phyloP scores from a whole-genome alignment of 2,888 invertebrate genomes.

The Eristalinus sepulchralis region DNA sequence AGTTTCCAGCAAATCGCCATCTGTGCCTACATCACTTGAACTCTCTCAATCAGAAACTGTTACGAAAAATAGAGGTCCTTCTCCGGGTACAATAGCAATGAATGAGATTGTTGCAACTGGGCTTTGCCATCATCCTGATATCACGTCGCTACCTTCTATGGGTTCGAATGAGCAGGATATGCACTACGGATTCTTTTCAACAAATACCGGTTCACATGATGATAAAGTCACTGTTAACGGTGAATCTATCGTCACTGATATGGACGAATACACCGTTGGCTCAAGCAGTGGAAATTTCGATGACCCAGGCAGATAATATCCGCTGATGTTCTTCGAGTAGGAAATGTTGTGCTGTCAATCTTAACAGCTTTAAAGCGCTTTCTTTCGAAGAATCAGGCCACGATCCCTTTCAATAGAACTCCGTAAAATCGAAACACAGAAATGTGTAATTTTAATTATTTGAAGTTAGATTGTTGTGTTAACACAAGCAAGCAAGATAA shows the following conservation, averaged over 20 bases:
- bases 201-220: slow-evolving; percentile 25
- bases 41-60: slow-evolving; percentile 87
- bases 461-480: not conserved
- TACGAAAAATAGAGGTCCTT: slow-evolving; percentile 80
- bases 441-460: not conserved
- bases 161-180: slow-evolving; percentile 42
- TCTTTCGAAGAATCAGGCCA: slow-evolving; percentile 45
- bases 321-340: slow-evolving; percentile 70
- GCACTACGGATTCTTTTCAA: slow-evolving; percentile 51
- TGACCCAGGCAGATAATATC: slow-evolving; percentile 73
- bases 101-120: slow-evolving; percentile 67
- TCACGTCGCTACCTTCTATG: slow-evolving; percentile 52
- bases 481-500: not conserved
- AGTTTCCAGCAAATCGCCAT: slow-evolving; percentile 81
- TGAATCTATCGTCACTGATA: slow-evolving; percentile 49
- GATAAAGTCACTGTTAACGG: slow-evolving; percentile 31
- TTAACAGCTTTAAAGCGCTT: slow-evolving; percentile 3
- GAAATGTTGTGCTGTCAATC: slow-evolving; percentile 11
- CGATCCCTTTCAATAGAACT: slow-evolving; percentile 3
- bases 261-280: slow-evolving; percentile 67
- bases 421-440: slow-evolving; percentile 11
- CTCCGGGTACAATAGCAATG: slow-evolving; percentile 68
- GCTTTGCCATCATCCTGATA: slow-evolving; percentile 61
- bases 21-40: slow-evolving; percentile 87
- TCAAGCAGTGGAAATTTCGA: slow-evolving; percentile 60